These are phyloP conservation scores for Microctonus hyperodae DNA, from an alignment of 2,888 invertebrate genomes.

Conservation along the genomic window DNA sequence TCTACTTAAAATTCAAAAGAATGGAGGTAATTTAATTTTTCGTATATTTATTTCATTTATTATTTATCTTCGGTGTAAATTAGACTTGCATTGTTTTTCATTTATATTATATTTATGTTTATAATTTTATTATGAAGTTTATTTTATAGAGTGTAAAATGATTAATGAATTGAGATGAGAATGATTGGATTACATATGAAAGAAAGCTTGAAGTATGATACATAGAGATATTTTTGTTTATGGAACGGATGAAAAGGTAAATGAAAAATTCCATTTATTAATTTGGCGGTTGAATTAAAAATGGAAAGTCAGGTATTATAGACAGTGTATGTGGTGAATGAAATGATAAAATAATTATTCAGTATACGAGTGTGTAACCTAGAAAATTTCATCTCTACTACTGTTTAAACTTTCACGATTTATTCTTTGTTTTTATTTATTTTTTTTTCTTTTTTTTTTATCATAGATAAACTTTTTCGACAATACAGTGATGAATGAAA, in stretches of 20 bases:
- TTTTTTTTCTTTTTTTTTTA: not conserved
- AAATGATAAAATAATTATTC: not conserved
- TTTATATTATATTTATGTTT: no score
- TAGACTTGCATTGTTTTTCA: no score
- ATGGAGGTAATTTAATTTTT: slow-evolving; percentile 67
- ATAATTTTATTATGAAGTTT: no score
- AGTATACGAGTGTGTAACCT: not conserved
- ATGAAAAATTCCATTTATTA: not conserved
- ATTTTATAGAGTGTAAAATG: no score
- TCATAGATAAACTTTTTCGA: no score
- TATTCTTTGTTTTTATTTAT: not conserved
- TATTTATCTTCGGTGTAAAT: no score
- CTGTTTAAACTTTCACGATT: not conserved
- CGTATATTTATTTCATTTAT: not conserved
- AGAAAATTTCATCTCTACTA: not conserved
- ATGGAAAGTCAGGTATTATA: not conserved
- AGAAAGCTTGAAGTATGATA: not conserved
- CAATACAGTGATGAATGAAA: no score
- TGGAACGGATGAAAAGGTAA: not conserved
- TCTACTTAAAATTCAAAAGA: slow-evolving; percentile 82
- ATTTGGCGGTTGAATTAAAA: not conserved
- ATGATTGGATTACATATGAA: not conserved
- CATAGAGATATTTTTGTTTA: not conserved
- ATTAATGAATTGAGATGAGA: no score
- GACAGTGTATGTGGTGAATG: not conserved